Evolutionary conservation across 2,888 invertebrate genomes (phyloP), one percentile per base, ranked within the genome.

Genomic region (Heliconius erato): DNA sequence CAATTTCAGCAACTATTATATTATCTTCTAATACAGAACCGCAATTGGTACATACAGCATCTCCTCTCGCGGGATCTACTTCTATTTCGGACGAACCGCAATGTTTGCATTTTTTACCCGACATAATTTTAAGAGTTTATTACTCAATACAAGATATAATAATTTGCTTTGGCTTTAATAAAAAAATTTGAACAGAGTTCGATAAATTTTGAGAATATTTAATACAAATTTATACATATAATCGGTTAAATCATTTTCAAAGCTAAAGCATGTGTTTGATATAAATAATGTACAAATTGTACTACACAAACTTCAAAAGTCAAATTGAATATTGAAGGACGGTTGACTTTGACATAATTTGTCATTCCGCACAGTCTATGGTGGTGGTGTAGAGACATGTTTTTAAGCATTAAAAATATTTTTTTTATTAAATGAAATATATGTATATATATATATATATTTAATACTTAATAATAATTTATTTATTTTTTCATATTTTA

Each of bases 11-110:
- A 40, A 99, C 99, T 90, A 99, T 99, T 80, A 99, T 98, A 89
- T 98, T 99, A 90, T 99, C 99, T 92, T 99, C 99, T 26, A 99
- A 95, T 2, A 99, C 99, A 12, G 98, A 98, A 44, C 99, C 99
- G 95, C 99, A 99, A 90, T 97, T 98, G 44, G 98, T 99, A 92
- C 99, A 99, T 1, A 99, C 99, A 16, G 98, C 98, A 96, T 99
- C 99, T 63, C 99, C 99, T 89, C 99, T 97, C 35, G 98, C 98
- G 83, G 98, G 98, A 93, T 99, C 99, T 84, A 98, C 98, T 94
- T 99, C 99, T 84, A 99, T 98, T 85, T 99, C 98, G 9, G 98
- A 97, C 67, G 98, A 98, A 23, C 98, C 98, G 92, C 98, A 98
- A 89, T 98, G 98, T 91, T 98, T 97, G 94, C 98, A 98, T 91